Base-by-base conservation (phyloP, 2,797 vertebrate genomes). In the Myotis findleyi region DNA sequence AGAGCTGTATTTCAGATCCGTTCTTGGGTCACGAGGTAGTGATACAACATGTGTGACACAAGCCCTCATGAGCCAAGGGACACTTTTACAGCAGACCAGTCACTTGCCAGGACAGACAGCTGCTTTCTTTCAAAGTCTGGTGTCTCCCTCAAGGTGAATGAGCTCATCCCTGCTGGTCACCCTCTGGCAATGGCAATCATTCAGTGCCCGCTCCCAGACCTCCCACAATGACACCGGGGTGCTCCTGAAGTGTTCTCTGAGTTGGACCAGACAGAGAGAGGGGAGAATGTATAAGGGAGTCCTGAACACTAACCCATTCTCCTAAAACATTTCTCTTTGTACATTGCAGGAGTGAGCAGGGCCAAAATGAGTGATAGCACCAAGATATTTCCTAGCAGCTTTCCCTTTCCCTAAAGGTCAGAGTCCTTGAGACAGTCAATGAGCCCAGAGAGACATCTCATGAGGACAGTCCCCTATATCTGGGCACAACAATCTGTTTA, bases 131-230 rank as follows among this genome's bases (percentile, higher is more conserved):
- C 66, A 51, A 11, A 20, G 53, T 55, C 53, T 5, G 30, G 55
- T 4, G n/a, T n/a, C 6, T 27, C 20, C 27, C 38, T 59, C 27
- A 6, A 4, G 17, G 6, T 10, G 30, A 55, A 57, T 3, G 33
- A 82, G 64, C 18, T 16, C 44, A 27, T 2, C 20, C 7, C 7
- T 14, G 21, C 20, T 16, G 38, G 41, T 38, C 20, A 14, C 33
- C 25, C 69, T 20, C 13, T 0, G 16, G 75, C 33, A 44, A 17
- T 0, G 16, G 75, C 33, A 44, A 12, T 21, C 12, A 23, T 49
- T 23, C 33, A n/a, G 53, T 8, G 36, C 5, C 10, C 0, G 0
- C 4, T 72, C 13, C 20, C 33, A 77, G 87, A n/a, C 51, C 21
- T 64, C n/a, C 12, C 18, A 14, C 21, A 13, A 47, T 0, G 4